These are phyloP conservation scores for Diplolepis rosae DNA, from an alignment of 2,888 invertebrate species.

Conservation along the genomic window DNA sequence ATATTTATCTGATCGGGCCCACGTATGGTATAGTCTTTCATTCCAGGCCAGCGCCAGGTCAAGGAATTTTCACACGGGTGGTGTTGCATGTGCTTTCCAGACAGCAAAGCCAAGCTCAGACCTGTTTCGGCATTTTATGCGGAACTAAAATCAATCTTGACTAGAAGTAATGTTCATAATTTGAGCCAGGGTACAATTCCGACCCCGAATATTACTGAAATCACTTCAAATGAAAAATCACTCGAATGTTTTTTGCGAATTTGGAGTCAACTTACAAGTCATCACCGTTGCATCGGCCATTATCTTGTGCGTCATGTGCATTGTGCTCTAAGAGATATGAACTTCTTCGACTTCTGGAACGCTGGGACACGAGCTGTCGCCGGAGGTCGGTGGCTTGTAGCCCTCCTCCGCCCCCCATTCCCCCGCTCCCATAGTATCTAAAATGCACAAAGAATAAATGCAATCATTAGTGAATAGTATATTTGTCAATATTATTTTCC, in stretches of 20 bases:
- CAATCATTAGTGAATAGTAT: background rate
- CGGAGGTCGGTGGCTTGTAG: slow-evolving; percentile 73
- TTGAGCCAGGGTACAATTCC: too few species aligned
- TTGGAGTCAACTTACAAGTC: slow-evolving; percentile 54
- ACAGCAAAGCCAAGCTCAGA: too few species aligned
- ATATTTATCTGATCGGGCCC: too few species aligned
- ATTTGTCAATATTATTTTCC: too few species aligned
- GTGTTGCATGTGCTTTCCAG: too few species aligned
- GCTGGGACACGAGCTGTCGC: slow-evolving; percentile 67
- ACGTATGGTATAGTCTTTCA: too few species aligned
- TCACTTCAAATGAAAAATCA: slow-evolving; percentile 3
- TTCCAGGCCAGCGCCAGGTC: too few species aligned
- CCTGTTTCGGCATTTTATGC: too few species aligned
- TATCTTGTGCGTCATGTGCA: slow-evolving; percentile 51
- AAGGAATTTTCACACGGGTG: too few species aligned
- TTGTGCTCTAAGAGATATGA: slow-evolving; percentile 54
- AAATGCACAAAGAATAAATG: slow-evolving; percentile 1
- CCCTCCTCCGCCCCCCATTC: slow-evolving; percentile 74
- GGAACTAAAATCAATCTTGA: too few species aligned
- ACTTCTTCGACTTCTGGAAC: slow-evolving; percentile 58
- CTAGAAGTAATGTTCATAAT: too few species aligned
- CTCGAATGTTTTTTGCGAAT: background rate
- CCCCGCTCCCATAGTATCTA: slow-evolving; percentile 74
- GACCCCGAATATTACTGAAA: slow-evolving; percentile 17
- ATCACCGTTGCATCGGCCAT: slow-evolving; percentile 49